Conservation (phyloP, 2,113 vertebrate genomes). For the Marcusenius ussheri region DNA sequence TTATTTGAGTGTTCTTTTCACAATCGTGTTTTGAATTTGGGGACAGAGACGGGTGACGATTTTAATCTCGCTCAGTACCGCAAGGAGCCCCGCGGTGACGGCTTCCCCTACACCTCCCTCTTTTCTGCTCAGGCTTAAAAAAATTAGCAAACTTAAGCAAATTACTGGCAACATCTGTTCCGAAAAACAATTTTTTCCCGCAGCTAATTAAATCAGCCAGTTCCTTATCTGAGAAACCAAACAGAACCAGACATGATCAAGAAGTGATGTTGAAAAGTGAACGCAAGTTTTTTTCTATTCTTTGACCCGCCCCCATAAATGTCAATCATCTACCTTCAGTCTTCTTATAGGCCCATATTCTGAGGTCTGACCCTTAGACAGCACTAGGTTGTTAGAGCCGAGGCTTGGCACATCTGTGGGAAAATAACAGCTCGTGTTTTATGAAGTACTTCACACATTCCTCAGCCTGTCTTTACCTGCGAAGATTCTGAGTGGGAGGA, state of each 20-base stretch:
- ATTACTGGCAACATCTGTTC: background rate
- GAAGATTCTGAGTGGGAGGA: constrained; percentile 51
- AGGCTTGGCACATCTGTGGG: constrained; percentile 78
- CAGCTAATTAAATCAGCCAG: background rate
- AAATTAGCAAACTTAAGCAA: background rate
- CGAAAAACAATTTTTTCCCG: background rate
- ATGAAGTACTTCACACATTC: constrained; percentile 76
- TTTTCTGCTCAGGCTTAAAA: constrained; percentile 23
- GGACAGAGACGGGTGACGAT: constrained; percentile 49
- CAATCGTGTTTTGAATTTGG: constrained; percentile 57
- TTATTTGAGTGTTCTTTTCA: constrained; percentile 68
- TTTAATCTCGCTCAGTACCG: constrained; percentile 45
- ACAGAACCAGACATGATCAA: background rate
- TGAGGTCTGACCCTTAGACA: constrained; percentile 47
- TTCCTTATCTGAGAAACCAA: background rate
- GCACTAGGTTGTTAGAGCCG: constrained; percentile 45
- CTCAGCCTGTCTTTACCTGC: constrained; percentile 67
- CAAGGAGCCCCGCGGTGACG: constrained; percentile 42
- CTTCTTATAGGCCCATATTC: constrained; percentile 23
- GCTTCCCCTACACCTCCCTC: constrained; percentile 39
- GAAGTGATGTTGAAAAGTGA: background rate
- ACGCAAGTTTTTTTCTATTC: background rate
- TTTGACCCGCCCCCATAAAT: background rate
- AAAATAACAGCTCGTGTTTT: constrained; percentile 84
- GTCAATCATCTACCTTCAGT: constrained; percentile 29